Conservation (phyloP, 2,888 invertebrate genomes). For the Mechanitis mazaeus region DNA sequence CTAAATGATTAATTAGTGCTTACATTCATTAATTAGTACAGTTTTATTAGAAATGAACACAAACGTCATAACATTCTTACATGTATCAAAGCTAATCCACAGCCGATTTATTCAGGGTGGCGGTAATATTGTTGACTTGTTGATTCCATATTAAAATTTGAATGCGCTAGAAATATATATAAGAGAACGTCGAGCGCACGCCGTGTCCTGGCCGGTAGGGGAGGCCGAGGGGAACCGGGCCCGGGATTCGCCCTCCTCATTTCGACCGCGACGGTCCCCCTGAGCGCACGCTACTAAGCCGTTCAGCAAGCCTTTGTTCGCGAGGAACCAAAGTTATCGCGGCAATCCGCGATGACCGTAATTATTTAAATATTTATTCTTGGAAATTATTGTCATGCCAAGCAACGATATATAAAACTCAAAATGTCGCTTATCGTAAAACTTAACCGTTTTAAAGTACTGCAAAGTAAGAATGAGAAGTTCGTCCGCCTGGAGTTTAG, state of each 20-base stretch:
- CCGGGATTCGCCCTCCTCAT: not conserved
- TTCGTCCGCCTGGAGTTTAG: slow-evolving; percentile 83
- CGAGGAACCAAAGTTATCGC: not conserved
- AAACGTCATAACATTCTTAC: too few species aligned
- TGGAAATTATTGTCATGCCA: not conserved
- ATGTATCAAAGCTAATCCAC: too few species aligned
- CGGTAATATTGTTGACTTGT: not conserved
- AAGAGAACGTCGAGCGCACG: not conserved
- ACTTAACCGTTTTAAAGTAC: slow-evolving; percentile 81
- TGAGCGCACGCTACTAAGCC: slow-evolving; percentile 1
- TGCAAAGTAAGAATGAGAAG: slow-evolving; percentile 82
- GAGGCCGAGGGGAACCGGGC: not conserved
- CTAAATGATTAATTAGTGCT: too few species aligned
- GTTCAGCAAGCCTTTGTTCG: not conserved
- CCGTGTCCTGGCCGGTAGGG: not conserved
- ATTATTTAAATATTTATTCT: not conserved
- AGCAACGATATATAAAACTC: not conserved
- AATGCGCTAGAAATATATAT: slow-evolving; percentile 1
- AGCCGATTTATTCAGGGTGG: not conserved
- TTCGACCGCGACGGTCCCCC: not conserved
- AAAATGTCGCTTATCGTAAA: slow-evolving; percentile 82
- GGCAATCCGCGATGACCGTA: not conserved
- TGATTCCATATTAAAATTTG: not conserved
- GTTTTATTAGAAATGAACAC: too few species aligned
- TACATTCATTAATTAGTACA: too few species aligned